Base-by-base conservation (phyloP, 2,113 vertebrate genomes). In the Bettongia penicillata region DNA sequence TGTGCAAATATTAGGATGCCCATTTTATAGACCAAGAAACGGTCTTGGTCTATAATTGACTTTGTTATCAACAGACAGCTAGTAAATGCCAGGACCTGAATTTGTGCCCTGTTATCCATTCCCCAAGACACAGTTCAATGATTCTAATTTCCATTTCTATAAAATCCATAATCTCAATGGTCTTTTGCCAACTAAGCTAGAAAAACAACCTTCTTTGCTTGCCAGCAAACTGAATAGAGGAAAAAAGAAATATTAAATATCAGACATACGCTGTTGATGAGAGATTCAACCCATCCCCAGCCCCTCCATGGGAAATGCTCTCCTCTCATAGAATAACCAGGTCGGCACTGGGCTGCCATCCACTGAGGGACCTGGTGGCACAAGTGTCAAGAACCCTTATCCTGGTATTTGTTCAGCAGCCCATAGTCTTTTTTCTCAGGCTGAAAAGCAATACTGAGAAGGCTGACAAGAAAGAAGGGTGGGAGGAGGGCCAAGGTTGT, bases 61-160 rank as follows among this genome's bases (percentile, higher is more conserved):
- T 84, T 84, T 43, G n/a, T 84, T 6, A 84, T 84, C 68, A 84
- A 84, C 19, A 43, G 7, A 43, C 37, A 84, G n/a, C 68, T 84
- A 43, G 68, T 84, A 84, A 84, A 43, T 77, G 37, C 68, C 6
- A 23, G n/a, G 43, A 84, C 5, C 19, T 84, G 68, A 43, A 43
- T 84, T 43, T 84, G 19, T 84, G 19, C 19, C 1, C n/a, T 77
- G 16, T 7, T 84, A 1, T 84, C n/a, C 26, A 43, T 84, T 84
- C 68, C 68, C 68, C 68, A 84, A 43, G 68, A 43, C n/a, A 84
- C n/a, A 84, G n/a, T 84, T 84, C 68, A 2, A 43, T 84, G 68
- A 16, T 84, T 43, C 47, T 95, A 51, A 97, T 97, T 97, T 97
- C 92, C 94, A 96, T 95, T 96, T 97, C 51, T 96, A 91, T 68